Evolutionary conservation across 2,888 invertebrate species (phyloP), one percentile per base, ranked within the genome.

Genomic region (Cheilosia impressa): DNA sequence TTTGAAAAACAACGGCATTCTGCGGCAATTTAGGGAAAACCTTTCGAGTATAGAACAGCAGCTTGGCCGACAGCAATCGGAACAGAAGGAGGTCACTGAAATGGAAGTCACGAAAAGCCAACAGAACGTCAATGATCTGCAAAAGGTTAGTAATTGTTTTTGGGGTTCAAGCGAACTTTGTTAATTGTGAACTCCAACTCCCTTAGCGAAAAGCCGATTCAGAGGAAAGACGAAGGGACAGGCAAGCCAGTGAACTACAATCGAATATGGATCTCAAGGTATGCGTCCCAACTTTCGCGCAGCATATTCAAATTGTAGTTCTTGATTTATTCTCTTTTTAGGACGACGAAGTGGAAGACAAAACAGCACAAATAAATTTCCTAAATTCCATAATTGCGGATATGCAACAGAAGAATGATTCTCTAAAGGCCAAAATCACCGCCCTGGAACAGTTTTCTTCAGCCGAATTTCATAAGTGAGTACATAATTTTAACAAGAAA

Each of bases 321-420:
- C 34, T 34, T 71, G 19, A 24, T 60, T n/a, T 22, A 2, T 17
- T 58, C 31, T 34, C 17, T 6, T n/a, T 71, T 34, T 34, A 89
- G 89, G 34, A 19, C 65, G 93, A 94, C 73, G 93, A 94, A 88
- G 93, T 94, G 62, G 95, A 96, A 87, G 90, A 89, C 10, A 90
- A 88, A 62, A 45, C 88, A 17, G 94, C 95, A 10, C 96, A 97
- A 93, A 95, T 97, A 73, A 96, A 96, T 89, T 99, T 99, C 93
- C 94, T 99, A 38, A 98, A 99, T 93, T 97, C 98, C 9, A 98
- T 99, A 88, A 99, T 99, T 89, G 98, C 97, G 34, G 98, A 98
- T 90, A 96, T 98, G 96, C 98, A 98, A 92, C 95, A 95, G 88
- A 98, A 98, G 92, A 98, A 98, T 90, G 96, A 97, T 90, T 95